These are phyloP conservation scores for Tinamus guttatus DNA, from an alignment of 2,113 vertebrate genomes.

Conservation along the genomic window DNA sequence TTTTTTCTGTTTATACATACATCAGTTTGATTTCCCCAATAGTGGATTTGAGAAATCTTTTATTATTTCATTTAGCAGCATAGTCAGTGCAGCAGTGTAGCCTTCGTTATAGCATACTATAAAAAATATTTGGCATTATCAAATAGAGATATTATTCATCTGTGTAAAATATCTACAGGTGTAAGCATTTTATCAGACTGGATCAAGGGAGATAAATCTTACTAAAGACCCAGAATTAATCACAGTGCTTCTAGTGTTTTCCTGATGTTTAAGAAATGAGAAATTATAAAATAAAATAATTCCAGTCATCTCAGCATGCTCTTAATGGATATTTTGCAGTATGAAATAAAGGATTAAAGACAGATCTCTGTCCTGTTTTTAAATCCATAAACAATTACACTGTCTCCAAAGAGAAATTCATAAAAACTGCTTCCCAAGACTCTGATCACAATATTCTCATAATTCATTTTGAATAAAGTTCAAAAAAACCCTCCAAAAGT, in stretches of 20 bases:
- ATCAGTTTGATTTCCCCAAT: background rate
- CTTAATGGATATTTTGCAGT: constrained; percentile 34
- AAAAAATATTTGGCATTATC: constrained; percentile 2
- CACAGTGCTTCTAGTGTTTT: constrained; percentile 29
- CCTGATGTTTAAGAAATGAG: constrained; percentile 55
- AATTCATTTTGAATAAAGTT: constrained; percentile 6
- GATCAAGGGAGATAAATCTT: constrained; percentile 40
- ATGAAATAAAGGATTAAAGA: constrained; percentile 37
- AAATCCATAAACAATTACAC: constrained; percentile 34
- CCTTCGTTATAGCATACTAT: background rate
- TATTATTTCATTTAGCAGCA: background rate
- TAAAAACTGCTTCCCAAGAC: background rate
- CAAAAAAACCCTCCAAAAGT: background rate
- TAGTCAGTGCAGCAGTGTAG: background rate
- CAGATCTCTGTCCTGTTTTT: constrained; percentile 21
- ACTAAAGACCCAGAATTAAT: constrained; percentile 53
- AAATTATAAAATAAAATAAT: constrained; percentile 30
- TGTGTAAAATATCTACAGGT: constrained; percentile 45
- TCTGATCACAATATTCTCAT: background rate
- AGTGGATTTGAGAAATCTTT: background rate
- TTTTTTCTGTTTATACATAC: background rate
- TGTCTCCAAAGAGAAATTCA: background rate
- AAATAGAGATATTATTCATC: constrained; percentile 54
- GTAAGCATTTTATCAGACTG: constrained; percentile 55
- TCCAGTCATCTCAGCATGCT: background rate